These are phyloP conservation scores for Lordiphosa stackelbergi DNA, from an alignment of 1,140 invertebrate genomes.

Conservation along the genomic window DNA sequence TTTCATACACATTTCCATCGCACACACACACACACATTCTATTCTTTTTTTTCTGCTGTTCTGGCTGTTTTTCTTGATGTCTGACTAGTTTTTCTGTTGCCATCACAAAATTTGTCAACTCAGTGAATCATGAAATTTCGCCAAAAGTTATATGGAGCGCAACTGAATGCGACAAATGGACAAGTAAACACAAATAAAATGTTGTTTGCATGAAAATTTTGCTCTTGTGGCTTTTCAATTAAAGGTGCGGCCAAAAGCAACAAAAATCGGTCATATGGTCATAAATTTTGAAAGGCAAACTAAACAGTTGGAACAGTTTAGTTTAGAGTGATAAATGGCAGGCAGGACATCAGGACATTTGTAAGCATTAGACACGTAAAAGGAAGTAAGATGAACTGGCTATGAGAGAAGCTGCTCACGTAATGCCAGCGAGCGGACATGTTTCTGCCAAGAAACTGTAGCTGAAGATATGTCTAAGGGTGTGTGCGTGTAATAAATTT, in stretches of 20 bases:
- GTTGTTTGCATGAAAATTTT: constrained; percentile 62
- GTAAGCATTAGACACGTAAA: constrained; percentile 59
- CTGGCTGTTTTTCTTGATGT: constrained; percentile 38
- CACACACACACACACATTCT: too few relatives aligned
- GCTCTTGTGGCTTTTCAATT: constrained; percentile 62
- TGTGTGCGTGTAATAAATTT: constrained; percentile 45
- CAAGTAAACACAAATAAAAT: constrained; percentile 36
- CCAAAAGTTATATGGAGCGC: constrained; percentile 57
- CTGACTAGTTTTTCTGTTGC: constrained; percentile 25
- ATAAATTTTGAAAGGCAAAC: constrained; percentile 9
- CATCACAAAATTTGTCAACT: constrained; percentile 56
- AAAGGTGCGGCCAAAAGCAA: constrained; percentile 13
- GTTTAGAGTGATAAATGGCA: constrained; percentile 50
- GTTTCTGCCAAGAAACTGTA: constrained; percentile 22
- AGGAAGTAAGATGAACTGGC: constrained; percentile 18
- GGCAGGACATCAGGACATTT: constrained; percentile 31
- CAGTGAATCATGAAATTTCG: constrained; percentile 47
- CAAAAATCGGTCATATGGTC: constrained; percentile 8
- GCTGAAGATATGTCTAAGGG: too few relatives aligned
- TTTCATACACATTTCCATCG: constrained; percentile 21
- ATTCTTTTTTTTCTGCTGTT: constrained; percentile 38
- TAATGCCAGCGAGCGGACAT: constrained; percentile 45
- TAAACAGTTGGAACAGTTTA: constrained; percentile 27
- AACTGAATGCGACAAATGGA: constrained; percentile 28
- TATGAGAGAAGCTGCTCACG: constrained; percentile 27